Conservation (phyloP, 2,113 vertebrate species). For the Lonchura striata region DNA sequence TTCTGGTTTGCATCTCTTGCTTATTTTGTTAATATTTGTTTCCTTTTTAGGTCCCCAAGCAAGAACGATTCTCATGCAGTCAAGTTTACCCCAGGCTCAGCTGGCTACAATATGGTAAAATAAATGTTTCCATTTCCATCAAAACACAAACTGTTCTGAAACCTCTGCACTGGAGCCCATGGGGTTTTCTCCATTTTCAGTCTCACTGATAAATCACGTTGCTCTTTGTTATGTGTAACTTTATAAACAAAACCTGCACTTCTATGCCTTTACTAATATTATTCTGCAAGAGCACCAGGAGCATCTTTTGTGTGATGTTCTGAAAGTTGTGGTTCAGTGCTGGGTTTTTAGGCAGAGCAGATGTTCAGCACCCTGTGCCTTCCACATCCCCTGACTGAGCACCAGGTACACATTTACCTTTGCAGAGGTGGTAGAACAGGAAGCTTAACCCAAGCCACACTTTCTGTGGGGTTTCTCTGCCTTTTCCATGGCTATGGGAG, state of each 20-base stretch:
- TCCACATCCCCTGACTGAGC: neutral
- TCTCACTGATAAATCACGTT: neutral
- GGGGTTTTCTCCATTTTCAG: neutral
- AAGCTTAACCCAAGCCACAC: neutral
- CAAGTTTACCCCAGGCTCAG: slow-evolving; percentile 95
- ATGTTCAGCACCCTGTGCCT: neutral
- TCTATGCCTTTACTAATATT: neutral
- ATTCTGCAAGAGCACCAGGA: neutral
- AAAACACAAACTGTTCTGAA: neutral
- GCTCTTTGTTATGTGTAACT: neutral
- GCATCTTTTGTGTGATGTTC: neutral
- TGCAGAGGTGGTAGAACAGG: neutral
- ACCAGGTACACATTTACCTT: neutral
- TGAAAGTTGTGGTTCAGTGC: neutral
- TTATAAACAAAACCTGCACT: neutral
- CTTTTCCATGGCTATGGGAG: neutral
- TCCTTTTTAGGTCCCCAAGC: slow-evolving; percentile 89
- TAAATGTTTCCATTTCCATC: neutral
- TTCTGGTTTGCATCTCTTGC: neutral
- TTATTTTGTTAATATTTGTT: neutral
- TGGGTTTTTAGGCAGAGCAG: neutral
- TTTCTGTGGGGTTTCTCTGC: neutral
- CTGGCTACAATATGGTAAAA: slow-evolving; percentile 95
- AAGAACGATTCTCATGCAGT: slow-evolving; percentile 98
- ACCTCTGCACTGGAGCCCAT: neutral